Conservation (phyloP, 2,888 invertebrate species). For the Dicyrtoma fusca region DNA sequence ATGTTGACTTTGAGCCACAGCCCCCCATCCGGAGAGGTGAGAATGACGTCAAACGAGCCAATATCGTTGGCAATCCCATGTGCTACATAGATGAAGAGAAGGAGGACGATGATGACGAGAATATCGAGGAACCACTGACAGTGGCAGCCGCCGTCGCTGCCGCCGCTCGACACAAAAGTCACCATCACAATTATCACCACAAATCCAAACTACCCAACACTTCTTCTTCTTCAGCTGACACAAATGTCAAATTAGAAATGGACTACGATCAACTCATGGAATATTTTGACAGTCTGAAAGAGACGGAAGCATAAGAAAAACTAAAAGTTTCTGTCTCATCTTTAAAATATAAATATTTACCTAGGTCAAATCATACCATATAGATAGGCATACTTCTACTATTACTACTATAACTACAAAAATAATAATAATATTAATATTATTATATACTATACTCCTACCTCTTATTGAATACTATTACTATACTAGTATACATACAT, state of each 20-base stretch:
- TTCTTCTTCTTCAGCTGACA: slow-evolving; percentile 60
- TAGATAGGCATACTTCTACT: background rate
- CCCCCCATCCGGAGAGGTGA: slow-evolving; percentile 39
- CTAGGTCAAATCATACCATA: slow-evolving; percentile 1
- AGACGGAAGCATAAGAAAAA: slow-evolving; percentile 65
- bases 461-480: too few species aligned
- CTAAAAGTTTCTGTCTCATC: too few species aligned
- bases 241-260: slow-evolving; percentile 79
- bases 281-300: slow-evolving; percentile 97
- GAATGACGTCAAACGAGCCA: slow-evolving; percentile 63
- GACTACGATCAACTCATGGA: slow-evolving; percentile 98
- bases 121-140: slow-evolving; percentile 60
- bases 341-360: slow-evolving; percentile 2
- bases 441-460: too few species aligned
- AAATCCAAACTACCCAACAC: background rate
- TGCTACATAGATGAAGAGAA: slow-evolving; percentile 65
- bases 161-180: slow-evolving; percentile 49
- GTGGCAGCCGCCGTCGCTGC: slow-evolving; percentile 54
- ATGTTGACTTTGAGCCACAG: slow-evolving; percentile 50
- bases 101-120: slow-evolving; percentile 56
- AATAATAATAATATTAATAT: too few species aligned
- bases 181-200: background rate
- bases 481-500: too few species aligned
- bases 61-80: slow-evolving; percentile 87
- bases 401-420: background rate